Percentiles rank a stretch among this genome's conserved stretches.
phyloP scores from a whole-genome alignment of 2,113 vertebrate genomes.

The Butorides virescens region DNA sequence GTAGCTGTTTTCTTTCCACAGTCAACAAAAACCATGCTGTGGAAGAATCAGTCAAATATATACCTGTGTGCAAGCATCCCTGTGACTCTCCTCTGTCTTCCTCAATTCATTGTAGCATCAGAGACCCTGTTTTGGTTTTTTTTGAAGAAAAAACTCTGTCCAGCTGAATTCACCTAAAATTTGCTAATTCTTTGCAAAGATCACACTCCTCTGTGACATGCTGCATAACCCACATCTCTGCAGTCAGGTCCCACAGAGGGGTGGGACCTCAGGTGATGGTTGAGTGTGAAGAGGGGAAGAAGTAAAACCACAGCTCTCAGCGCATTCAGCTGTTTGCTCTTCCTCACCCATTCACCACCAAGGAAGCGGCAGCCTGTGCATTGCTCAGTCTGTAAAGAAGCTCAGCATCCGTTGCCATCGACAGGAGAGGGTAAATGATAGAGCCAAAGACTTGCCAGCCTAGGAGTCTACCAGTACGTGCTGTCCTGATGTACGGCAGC shows the following conservation, averaged over 20 bases:
- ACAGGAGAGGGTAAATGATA: not conserved
- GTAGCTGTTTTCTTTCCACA: not conserved
- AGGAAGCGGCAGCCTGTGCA: not conserved
- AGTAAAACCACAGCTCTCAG: not conserved
- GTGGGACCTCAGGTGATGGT: not conserved
- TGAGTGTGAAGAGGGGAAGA: not conserved
- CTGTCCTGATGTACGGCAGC: not conserved
- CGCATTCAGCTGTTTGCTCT: not conserved
- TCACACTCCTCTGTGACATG: not conserved
- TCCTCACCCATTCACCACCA: not conserved
- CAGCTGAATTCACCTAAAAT: not conserved
- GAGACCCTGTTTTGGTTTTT: not conserved
- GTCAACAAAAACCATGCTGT: not conserved
- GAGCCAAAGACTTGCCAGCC: not conserved
- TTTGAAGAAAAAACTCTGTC: not conserved
- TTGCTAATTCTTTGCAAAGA: not conserved
- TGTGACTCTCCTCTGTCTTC: not conserved
- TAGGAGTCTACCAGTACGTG: not conserved
- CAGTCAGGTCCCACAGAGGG: rapidly evolving
- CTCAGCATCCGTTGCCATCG: not conserved
- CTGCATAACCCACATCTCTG: not conserved
- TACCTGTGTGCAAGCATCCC: rapidly evolving
- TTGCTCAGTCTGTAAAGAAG: not conserved
- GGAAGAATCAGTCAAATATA: not conserved
- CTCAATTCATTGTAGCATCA: not conserved